These are phyloP conservation scores for Orgyia antiqua DNA, from an alignment of 2,888 invertebrate species.

Conservation along the genomic window DNA sequence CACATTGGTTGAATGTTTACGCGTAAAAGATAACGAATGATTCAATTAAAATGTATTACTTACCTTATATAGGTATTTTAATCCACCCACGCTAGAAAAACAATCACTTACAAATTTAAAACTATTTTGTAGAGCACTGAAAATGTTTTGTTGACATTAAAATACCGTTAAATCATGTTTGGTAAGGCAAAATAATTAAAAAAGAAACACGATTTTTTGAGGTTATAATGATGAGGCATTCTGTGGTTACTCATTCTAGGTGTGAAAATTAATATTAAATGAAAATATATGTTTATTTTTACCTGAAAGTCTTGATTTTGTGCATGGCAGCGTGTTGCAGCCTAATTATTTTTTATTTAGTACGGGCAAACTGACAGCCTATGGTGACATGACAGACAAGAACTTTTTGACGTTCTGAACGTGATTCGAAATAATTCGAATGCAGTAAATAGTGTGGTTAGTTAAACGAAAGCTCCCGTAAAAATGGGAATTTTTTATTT, in stretches of 20 bases:
- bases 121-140: no score
- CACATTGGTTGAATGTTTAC: constrained; percentile 5
- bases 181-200: constrained; percentile 8
- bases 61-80: no score
- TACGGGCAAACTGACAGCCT: constrained; percentile 71
- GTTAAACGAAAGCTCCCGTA: no score
- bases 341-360: constrained; percentile 53
- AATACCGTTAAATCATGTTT: background rate
- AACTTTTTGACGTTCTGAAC: constrained; percentile 27
- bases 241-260: constrained; percentile 7
- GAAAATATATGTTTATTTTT: constrained; percentile 25
- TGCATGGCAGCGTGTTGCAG: constrained; percentile 69
- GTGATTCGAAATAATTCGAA: constrained; percentile 16
- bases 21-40: background rate
- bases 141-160: background rate
- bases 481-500: no score
- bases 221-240: constrained; percentile 66
- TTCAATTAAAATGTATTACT: constrained; percentile 1
- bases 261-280: constrained; percentile 1
- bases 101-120: background rate
- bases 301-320: constrained; percentile 73
- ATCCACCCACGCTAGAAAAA: background rate
- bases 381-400: constrained; percentile 66
- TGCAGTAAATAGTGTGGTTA: constrained; percentile 9
- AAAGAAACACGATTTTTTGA: constrained; percentile 19